Evolutionary conservation across 1,140 invertebrate genomes (phyloP).

Genomic region (Drosophila arawakana): DNA sequence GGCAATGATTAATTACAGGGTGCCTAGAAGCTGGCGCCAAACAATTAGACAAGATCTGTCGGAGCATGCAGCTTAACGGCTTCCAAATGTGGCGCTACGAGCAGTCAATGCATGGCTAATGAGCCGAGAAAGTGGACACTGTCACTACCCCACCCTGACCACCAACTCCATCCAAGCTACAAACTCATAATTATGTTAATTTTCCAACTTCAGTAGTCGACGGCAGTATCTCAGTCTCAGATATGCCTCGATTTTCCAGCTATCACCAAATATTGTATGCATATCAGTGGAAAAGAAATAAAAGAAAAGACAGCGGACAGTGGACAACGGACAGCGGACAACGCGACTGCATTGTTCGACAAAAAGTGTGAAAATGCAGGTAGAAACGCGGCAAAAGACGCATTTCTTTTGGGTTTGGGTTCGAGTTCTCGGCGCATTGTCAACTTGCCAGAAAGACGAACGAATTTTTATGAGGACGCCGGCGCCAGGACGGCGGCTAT

Average conservation of each 20-base stretch:
- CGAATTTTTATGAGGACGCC: conserved; percentile 74
- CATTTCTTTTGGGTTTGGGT: not conserved
- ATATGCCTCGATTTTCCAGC: not conserved
- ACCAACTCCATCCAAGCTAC: not conserved
- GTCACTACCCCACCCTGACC: not conserved
- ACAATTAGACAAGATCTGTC: conserved; percentile 74
- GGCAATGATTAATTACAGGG: conserved; percentile 67
- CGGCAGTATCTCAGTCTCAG: conserved; percentile 14
- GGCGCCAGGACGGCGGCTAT: conserved; percentile 76
- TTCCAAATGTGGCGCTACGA: conserved; percentile 62
- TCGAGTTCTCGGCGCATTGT: conserved; percentile 55
- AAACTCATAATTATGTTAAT: conserved; percentile 79
- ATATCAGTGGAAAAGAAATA: conserved; percentile 3
- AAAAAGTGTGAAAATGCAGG: conserved; percentile 71
- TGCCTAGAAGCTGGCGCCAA: conserved; percentile 61
- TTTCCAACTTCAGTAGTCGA: conserved; percentile 67
- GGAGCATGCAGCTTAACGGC: conserved; percentile 62
- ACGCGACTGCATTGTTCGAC: conserved; percentile 27
- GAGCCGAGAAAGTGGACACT: conserved; percentile 72
- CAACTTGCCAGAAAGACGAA: conserved; percentile 59
- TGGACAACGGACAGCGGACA: not conserved
- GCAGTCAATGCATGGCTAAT: conserved; percentile 73
- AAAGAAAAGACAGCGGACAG: no score
- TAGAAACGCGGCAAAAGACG: conserved; percentile 29
- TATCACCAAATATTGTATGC: conserved; percentile 15